Conservation (phyloP, 2,888 invertebrate genomes). For the Halictus ligatus region DNA sequence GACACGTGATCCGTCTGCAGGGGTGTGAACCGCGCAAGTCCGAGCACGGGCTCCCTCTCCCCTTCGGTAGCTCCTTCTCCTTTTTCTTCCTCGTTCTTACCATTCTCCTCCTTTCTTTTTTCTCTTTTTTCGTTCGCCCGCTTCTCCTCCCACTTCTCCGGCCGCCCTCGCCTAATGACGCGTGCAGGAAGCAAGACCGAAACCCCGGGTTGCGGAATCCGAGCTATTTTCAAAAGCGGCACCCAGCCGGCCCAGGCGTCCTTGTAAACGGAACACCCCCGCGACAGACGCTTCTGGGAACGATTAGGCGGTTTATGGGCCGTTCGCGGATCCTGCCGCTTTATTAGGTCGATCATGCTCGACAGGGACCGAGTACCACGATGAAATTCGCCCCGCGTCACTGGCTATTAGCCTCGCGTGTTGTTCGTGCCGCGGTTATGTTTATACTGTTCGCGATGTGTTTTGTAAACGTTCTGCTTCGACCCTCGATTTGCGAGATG, state of each 20-base stretch:
- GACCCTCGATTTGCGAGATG: no score
- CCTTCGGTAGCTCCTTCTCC: constrained; percentile 13
- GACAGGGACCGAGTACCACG: neutral
- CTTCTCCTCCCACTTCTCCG: neutral
- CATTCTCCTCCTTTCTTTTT: neutral
- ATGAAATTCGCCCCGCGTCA: neutral
- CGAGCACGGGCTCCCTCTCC: constrained; percentile 23
- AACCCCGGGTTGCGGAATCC: constrained; percentile 74
- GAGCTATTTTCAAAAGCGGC: constrained; percentile 77
- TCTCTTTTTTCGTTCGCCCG: neutral
- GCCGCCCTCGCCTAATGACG: constrained; percentile 71
- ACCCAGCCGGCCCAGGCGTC: constrained; percentile 26
- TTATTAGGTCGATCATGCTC: constrained; percentile 2
- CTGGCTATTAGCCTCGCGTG: neutral
- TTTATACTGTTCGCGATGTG: neutral
- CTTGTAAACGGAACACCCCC: constrained; percentile 61
- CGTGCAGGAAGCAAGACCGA: constrained; percentile 73
- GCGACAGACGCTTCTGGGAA: constrained; percentile 34
- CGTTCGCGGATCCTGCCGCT: neutral
- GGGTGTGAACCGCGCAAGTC: constrained; percentile 69
- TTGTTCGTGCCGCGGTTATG: neutral
- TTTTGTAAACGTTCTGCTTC: neutral
- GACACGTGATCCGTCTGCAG: constrained; percentile 82
- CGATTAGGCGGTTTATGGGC: neutral
- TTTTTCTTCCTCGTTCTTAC: neutral